Percentiles rank a stretch among this genome's conserved stretches.
These are phyloP conservation scores for Ptilorrhoa leucosticta DNA, from an alignment of 2,113 vertebrate species.

Conservation along the genomic window DNA sequence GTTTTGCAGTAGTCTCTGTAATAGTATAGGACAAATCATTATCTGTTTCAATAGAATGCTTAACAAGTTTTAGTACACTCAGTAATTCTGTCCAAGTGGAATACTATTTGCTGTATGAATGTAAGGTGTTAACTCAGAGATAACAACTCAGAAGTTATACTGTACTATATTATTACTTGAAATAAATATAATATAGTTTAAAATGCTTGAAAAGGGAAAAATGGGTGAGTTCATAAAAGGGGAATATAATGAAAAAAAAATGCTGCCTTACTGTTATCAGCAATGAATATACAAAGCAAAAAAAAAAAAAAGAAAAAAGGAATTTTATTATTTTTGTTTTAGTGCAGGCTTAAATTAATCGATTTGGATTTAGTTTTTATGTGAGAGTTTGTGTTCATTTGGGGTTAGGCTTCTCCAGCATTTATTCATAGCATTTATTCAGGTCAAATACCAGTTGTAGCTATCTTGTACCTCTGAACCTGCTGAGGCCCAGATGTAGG, in stretches of 20 bases:
- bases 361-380: neutral
- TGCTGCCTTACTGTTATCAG: neutral
- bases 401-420: neutral
- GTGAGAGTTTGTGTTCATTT: neutral
- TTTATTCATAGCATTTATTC: neutral
- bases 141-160: neutral
- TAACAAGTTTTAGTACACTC: neutral
- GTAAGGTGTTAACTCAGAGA: neutral
- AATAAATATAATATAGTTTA: neutral
- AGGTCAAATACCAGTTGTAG: neutral
- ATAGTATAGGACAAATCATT: neutral
- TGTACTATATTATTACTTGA: neutral
- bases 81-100: neutral
- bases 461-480: neutral
- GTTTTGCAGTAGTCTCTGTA: neutral
- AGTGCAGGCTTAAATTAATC: neutral
- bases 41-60: neutral
- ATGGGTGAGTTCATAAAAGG: neutral
- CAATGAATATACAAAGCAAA: neutral
- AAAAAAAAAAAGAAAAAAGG: neutral
- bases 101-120: neutral
- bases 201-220: neutral
- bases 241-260: neutral
- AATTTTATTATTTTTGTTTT: neutral
- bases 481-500: constrained; percentile 10